Conservation (phyloP, 2,797 vertebrate genomes). For the Mus spretus region DNA sequence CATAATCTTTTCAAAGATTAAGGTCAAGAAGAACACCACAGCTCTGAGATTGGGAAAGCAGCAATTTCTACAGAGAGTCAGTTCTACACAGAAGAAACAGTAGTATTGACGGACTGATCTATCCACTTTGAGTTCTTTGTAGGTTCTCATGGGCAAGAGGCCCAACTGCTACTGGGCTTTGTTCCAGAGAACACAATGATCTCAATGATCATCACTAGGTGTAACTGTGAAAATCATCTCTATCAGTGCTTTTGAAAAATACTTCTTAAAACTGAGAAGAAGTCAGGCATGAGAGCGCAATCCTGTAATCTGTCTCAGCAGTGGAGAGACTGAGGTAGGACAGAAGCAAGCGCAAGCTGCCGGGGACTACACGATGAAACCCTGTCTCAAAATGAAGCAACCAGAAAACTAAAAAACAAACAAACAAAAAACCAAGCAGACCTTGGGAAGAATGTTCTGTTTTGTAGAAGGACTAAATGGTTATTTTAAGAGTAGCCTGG, state of each 20-base stretch:
- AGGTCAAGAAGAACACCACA: slow-evolving; percentile 54
- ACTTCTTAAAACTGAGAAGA: not conserved
- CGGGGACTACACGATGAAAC: not conserved
- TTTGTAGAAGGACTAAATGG: not conserved
- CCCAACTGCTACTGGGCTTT: slow-evolving; percentile 17
- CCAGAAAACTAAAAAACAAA: not conserved
- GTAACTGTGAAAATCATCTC: slow-evolving; percentile 48
- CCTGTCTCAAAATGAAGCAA: not conserved
- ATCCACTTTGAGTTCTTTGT: not conserved
- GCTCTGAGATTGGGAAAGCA: slow-evolving; percentile 53
- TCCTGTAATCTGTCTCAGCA: not conserved
- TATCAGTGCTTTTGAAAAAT: slow-evolving; percentile 45
- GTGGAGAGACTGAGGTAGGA: not conserved
- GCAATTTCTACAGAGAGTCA: slow-evolving; percentile 41
- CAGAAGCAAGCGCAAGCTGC: not conserved
- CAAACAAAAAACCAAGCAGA: not conserved
- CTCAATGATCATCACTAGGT: not conserved
- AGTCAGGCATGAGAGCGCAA: not conserved
- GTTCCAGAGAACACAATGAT: slow-evolving; percentile 54
- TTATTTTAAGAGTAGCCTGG: slow-evolving; percentile 17
- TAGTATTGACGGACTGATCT: not conserved
- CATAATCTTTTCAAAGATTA: slow-evolving; percentile 76
- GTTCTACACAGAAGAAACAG: slow-evolving; percentile 1
- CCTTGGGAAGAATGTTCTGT: slow-evolving; percentile 23
- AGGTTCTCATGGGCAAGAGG: not conserved